Evolutionary conservation across 2,113 vertebrate species (phyloP), one percentile per base, ranked within the genome.

Genomic region (Lagenorhynchus albirostris): DNA sequence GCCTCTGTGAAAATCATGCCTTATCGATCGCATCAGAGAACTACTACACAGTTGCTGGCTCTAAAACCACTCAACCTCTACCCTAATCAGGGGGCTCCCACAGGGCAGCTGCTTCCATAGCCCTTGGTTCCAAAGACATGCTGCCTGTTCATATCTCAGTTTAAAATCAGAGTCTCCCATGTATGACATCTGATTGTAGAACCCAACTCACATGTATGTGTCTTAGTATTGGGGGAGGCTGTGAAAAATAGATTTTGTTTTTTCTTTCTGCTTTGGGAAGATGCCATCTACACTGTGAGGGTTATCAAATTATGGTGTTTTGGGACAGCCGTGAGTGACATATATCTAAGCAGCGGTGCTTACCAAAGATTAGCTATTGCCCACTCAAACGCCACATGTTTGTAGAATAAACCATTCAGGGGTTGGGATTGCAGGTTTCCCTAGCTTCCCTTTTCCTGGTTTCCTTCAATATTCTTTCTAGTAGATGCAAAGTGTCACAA

Each of bases 21-120:
- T 23, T 31, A 12, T 3, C 60, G 38, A 20, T 9, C 41, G 23
- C 41, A 62, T 55, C 67, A 86, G 65, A 60, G 67, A 53, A 58
- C 38, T 9, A 1, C 8, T 2, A 2, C 26, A 25, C 8, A 44
- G 4, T 6, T 33, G 11, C 23, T 26, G 38, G 7, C 8, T 80
- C 41, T 33, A 58, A 65, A 74, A 50, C 38, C 17, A 50, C 8
- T 83, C 68, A 31, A 4, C 20, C 15, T 73, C 53, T 82, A 10
- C 33, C 25, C n/a, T 33, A 26, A 12, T 70, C 62, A 71, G 38
- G 55, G 38, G 65, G 8, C 11, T 62, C 38, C 67, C 81, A 14
- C 9, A 82, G 73, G 25, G 33, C 50, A 77, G 15, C 44, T 70
- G 29, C 44, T 90, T 86, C 60, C 3, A 1, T 36, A 73, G 41